phyloP scores from a whole-genome alignment of 2,888 invertebrate genomes.

The Augiades crinisus region DNA sequence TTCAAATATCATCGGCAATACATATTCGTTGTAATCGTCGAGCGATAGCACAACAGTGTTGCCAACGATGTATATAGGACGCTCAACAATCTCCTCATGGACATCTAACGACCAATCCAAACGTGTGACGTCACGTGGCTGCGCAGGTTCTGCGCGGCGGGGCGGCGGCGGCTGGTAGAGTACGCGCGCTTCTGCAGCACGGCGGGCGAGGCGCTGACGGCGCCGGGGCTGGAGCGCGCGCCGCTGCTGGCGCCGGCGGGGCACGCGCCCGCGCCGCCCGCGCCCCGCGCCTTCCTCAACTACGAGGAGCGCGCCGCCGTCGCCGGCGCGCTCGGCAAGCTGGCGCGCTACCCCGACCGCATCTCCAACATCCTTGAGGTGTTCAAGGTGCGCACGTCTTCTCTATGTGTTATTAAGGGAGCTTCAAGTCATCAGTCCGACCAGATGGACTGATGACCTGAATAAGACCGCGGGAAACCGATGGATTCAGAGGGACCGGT shows the following conservation, averaged over 20 bases:
- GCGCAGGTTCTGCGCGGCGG: conserved; percentile 83
- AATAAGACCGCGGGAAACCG: too few relatives aligned
- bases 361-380: conserved; percentile 86
- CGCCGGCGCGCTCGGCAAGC: conserved; percentile 85
- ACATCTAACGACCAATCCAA: neutral
- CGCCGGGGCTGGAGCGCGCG: conserved; percentile 83
- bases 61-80: too few relatives aligned
- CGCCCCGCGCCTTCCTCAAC: conserved; percentile 84
- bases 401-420: too few relatives aligned
- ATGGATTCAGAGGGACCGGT: too few relatives aligned
- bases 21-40: too few relatives aligned
- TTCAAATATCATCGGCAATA: too few relatives aligned
- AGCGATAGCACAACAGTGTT: too few relatives aligned
- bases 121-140: neutral
- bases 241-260: conserved; percentile 86
- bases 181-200: conserved; percentile 85
- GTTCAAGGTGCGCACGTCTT: conserved; percentile 80
- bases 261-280: conserved; percentile 84
- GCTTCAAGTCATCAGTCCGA: too few relatives aligned
- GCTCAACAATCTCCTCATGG: too few relatives aligned
- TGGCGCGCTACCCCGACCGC: conserved; percentile 84
- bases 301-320: conserved; percentile 86
- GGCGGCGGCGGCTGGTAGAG: conserved; percentile 81
- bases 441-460: too few relatives aligned
- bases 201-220: conserved; percentile 86